Base-by-base conservation (phyloP, 2,888 invertebrate species). In the Hirtodrosophila trivittata region DNA sequence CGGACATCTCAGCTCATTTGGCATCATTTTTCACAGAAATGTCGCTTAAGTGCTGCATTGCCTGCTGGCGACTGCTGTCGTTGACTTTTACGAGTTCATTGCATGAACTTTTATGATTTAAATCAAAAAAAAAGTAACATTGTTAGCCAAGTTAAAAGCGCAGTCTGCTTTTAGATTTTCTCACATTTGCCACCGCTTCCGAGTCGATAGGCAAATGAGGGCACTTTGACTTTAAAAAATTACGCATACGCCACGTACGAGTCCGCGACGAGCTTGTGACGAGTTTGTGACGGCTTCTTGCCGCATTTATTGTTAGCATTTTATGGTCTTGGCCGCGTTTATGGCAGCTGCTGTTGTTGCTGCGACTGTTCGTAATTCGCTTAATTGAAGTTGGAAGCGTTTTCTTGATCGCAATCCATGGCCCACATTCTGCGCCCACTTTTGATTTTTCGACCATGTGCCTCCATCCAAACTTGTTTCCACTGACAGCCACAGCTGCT, bases 171-270 rank as follows among this genome's bases (percentile, higher is more conserved):
- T 21, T 47, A 43, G 55, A 33, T 46, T 38, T 50, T 26, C 49
- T 51, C 75, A 65, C 63, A 57, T 56, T 54, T 65, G 14, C 21
- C 28, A 12, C 21, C 4, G 30, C 49, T 26, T 38, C n/a, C 21
- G 37, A 30, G 33, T 39, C 14, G 30, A 38, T 54, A 33, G 63
- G 32, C 64, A 64, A 64, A 54, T 70, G 56, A 43, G 49, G 30
- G 41, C 51, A 64, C 49, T 66, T 59, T 43, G 69, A 21, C 18
- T 66, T 83, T 66, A 13, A 33, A 56, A 67, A 62, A 69, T 83
- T 83, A 76, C 81, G 86, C 77, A 77, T 85, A 82, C 77, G 86
- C 49, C 83, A 39, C 45, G 70, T 45, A 46, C 37, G 47, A 28
- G 35, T 37, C 18, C 21, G 41, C 49, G 7, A 33, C 10, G 18